Conservation (phyloP, 2,888 invertebrate species). For the Ceriagrion tenellum region DNA sequence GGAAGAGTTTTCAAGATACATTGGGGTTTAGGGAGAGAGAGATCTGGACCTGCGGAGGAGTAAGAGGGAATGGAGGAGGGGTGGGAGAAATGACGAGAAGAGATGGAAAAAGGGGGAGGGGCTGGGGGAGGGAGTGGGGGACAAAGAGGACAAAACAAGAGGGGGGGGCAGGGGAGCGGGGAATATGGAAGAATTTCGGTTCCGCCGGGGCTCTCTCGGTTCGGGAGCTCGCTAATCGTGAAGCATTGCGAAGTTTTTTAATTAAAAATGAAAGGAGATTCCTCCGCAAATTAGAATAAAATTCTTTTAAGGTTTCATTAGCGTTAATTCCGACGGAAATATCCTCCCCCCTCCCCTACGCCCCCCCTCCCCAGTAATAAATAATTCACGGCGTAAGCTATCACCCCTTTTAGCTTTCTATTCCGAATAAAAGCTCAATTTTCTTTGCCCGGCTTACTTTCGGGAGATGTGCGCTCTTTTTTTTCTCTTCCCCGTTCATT, state of each 20-base stretch:
- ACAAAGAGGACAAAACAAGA: neutral
- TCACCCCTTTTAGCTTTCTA: neutral
- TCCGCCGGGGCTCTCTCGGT: neutral
- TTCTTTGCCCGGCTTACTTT: neutral
- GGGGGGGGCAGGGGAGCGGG: neutral
- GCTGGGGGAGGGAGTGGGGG: neutral
- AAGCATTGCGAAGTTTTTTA: slow-evolving; percentile 36
- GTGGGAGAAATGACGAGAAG: neutral
- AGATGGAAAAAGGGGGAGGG: neutral
- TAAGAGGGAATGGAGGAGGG: neutral
- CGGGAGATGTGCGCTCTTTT: neutral
- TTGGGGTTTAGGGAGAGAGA: neutral
- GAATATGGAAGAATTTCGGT: neutral
- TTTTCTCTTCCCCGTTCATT: neutral
- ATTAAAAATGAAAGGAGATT: slow-evolving; percentile 46
- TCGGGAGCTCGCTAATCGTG: slow-evolving; percentile 35
- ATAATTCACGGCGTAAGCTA: slow-evolving; percentile 28
- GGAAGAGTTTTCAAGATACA: slow-evolving; percentile 33
- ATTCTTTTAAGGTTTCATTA: slow-evolving; percentile 52
- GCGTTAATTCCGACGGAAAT: slow-evolving; percentile 45
- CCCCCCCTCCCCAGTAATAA: neutral
- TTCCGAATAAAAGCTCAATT: slow-evolving; percentile 34
- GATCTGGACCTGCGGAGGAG: neutral
- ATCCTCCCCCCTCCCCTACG: no score
- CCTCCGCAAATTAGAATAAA: slow-evolving; percentile 54